A percentile compares a stretch with the other conserved stretches of the same genome.
These are phyloP conservation scores for Sebastes cheni DNA, from an alignment of 2,797 vertebrate genomes.

Conservation along the genomic window DNA sequence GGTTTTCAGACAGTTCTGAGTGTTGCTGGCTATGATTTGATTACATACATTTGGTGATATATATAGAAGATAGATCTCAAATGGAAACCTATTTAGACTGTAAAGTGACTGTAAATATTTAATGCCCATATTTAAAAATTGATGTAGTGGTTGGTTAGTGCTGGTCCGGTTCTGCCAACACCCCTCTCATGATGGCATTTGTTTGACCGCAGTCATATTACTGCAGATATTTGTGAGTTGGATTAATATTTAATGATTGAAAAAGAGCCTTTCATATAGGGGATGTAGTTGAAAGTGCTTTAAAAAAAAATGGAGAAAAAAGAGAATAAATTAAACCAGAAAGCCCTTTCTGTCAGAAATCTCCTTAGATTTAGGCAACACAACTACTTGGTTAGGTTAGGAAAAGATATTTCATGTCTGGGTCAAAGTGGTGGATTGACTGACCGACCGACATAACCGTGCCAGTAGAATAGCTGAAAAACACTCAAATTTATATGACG, in stretches of 20 bases:
- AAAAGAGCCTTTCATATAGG: not conserved
- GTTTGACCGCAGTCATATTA: too few relatives aligned
- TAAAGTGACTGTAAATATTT: not conserved
- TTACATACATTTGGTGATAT: not conserved
- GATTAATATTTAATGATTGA: not conserved
- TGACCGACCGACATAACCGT: not conserved
- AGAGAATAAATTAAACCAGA: not conserved
- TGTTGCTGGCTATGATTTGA: not conserved
- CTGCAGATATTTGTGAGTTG: not conserved
- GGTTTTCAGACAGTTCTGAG: not conserved
- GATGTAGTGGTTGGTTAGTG: too few relatives aligned
- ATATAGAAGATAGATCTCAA: not conserved
- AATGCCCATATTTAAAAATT: too few relatives aligned
- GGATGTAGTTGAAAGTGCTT: too few relatives aligned
- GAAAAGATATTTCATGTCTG: too few relatives aligned
- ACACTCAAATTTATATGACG: not conserved
- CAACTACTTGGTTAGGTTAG: too few relatives aligned
- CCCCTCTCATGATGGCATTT: too few relatives aligned
- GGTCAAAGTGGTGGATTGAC: not conserved
- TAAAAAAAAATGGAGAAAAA: accelerated
- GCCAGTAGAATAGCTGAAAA: not conserved
- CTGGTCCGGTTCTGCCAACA: too few relatives aligned
- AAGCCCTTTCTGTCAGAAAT: too few relatives aligned
- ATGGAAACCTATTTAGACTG: not conserved
- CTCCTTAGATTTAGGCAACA: too few relatives aligned